A percentile compares a stretch with the other conserved stretches of the same genome.
phyloP scores from a whole-genome alignment of 2,888 invertebrate genomes.

The Luffia ferchaultella region DNA sequence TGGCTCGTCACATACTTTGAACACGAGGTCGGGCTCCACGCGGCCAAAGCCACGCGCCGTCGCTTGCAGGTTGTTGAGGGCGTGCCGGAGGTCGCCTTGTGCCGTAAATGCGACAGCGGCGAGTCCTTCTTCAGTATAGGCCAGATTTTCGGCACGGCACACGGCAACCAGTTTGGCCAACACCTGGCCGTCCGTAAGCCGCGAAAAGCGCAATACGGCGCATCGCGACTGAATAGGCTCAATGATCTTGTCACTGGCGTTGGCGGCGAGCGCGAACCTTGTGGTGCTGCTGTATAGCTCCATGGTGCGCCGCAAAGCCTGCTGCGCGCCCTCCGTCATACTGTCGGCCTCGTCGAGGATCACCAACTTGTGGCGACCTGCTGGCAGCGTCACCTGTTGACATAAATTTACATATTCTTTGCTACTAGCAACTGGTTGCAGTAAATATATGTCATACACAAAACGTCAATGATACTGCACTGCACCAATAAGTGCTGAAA shows the following conservation, averaged over 20 bases:
- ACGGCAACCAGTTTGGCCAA: conserved; percentile 71
- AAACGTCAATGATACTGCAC: too few relatives aligned
- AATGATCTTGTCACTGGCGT: conserved; percentile 98
- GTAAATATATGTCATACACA: too few relatives aligned
- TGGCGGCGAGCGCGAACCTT: conserved; percentile 96
- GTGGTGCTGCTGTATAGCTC: conserved; percentile 98
- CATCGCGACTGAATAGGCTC: conserved; percentile 99
- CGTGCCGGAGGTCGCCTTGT: conserved; percentile 98
- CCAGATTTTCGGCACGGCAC: conserved; percentile 60
- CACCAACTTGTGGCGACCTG: conserved; percentile 92
- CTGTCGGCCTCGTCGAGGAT: conserved; percentile 98
- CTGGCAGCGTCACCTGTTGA: conserved; percentile 81
- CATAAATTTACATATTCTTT: neutral
- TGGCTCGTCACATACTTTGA: conserved; percentile 99
- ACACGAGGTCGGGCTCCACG: conserved; percentile 94
- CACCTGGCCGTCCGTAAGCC: conserved; percentile 90
- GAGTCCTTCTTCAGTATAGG: conserved; percentile 90
- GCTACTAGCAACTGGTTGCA: too few relatives aligned
- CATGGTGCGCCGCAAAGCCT: conserved; percentile 97
- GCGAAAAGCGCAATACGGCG: conserved; percentile 93
- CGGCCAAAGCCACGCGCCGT: conserved; percentile 87
- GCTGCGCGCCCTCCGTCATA: conserved; percentile 99
- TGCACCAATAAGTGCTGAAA: too few relatives aligned
- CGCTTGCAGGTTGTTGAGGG: conserved; percentile 96
- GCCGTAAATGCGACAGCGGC: conserved; percentile 98